These are phyloP conservation scores for Peromyscus nudipes DNA, from an alignment of 2,797 vertebrate genomes.

Conservation along the genomic window DNA sequence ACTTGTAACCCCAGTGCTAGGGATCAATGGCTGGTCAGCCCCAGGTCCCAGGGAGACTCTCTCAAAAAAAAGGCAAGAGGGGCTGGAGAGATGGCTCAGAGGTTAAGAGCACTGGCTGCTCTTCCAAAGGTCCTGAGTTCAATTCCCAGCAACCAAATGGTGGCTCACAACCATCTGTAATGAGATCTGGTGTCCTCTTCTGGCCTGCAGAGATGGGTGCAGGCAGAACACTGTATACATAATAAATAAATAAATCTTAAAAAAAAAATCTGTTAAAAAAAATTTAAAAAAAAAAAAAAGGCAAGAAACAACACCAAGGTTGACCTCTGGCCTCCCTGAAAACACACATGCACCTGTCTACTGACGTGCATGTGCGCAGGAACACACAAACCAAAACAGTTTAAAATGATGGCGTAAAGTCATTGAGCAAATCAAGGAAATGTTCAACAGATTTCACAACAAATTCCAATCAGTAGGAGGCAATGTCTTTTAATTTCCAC, in stretches of 20 bases:
- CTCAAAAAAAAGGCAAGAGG: background rate
- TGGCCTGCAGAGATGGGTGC: no score
- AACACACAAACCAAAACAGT: background rate
- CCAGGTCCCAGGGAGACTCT: no score
- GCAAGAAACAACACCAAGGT: background rate
- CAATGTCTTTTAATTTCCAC: constrained; percentile 28
- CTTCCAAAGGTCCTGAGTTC: no score
- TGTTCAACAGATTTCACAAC: constrained; percentile 42
- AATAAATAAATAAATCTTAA: no score
- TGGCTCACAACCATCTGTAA: no score
- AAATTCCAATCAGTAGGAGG: constrained; percentile 22
- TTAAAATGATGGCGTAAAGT: background rate
- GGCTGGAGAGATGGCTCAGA: no score
- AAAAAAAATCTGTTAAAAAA: no score
- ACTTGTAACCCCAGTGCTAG: background rate
- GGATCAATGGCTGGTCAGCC: background rate
- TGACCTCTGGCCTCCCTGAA: background rate
- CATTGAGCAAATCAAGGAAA: constrained; percentile 42
- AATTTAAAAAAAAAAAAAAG: background rate
- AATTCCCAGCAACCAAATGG: no score
- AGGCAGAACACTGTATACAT: no score
- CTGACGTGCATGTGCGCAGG: no score
- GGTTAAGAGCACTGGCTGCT: no score
- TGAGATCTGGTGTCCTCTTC: no score
- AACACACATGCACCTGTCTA: background rate